Conservation (phyloP, 2,888 invertebrate genomes). For the Acanthosoma haemorrhoidale region DNA sequence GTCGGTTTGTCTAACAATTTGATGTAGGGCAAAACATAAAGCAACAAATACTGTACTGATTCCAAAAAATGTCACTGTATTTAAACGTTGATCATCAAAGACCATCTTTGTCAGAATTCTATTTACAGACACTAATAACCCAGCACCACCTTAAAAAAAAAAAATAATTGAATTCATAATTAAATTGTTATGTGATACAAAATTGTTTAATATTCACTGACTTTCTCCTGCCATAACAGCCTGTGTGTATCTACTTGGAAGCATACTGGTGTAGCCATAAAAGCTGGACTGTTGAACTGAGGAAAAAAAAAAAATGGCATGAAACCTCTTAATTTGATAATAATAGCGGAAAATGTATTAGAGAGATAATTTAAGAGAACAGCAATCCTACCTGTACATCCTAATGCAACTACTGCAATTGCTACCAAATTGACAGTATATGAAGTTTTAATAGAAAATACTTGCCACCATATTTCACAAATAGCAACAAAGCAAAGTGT, state of each 20-base stretch:
- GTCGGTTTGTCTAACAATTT: slow-evolving; percentile 69
- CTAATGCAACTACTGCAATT: slow-evolving; percentile 78
- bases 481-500: slow-evolving; percentile 77
- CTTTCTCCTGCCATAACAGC: slow-evolving; percentile 95
- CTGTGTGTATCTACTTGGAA: slow-evolving; percentile 83
- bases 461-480: slow-evolving; percentile 81
- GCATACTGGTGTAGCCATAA: slow-evolving; percentile 88
- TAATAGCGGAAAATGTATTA: not conserved
- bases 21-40: slow-evolving; percentile 71
- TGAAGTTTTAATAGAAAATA: slow-evolving; percentile 70
- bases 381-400: slow-evolving; percentile 68
- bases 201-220: slow-evolving; percentile 50
- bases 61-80: slow-evolving; percentile 81
- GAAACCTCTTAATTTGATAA: no score
- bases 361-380: slow-evolving; percentile 29
- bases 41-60: slow-evolving; percentile 71
- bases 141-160: slow-evolving; percentile 65
- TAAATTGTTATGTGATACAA: not conserved
- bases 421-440: slow-evolving; percentile 79
- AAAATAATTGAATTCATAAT: not conserved
- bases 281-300: slow-evolving; percentile 87
- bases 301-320: slow-evolving; percentile 4
- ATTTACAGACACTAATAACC: slow-evolving; percentile 79
- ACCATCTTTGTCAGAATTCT: slow-evolving; percentile 76
- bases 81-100: slow-evolving; percentile 68